Conservation (phyloP, 2,113 vertebrate genomes). For the Oryzias javanicus region DNA sequence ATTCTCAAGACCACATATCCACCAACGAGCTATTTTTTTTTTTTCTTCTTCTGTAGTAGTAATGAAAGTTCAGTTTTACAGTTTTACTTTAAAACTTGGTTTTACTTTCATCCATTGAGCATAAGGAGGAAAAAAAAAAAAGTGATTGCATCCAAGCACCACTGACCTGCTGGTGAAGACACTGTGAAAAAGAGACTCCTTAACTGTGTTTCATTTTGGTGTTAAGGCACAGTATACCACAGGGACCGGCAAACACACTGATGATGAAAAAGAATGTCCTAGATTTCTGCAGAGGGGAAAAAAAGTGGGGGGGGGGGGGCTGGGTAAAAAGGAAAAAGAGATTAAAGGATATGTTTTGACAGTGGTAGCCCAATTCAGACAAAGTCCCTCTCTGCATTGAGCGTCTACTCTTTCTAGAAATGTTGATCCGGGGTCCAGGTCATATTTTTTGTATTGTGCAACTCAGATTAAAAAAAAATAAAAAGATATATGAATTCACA, state of each 20-base stretch:
- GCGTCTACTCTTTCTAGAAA: constrained; percentile 17
- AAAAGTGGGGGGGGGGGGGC: constrained; percentile 34
- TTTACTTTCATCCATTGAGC: not conserved
- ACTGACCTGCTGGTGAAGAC: constrained; percentile 23
- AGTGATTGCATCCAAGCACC: constrained; percentile 11
- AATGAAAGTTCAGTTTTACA: not conserved
- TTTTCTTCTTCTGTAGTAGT: no score
- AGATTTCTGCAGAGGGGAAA: constrained; percentile 64
- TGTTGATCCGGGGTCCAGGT: constrained; percentile 1
- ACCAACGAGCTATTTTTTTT: no score
- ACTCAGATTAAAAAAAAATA: not conserved
- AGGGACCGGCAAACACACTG: constrained; percentile 53
- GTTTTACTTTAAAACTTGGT: not conserved
- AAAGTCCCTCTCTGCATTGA: constrained; percentile 37
- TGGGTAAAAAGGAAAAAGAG: constrained; percentile 38
- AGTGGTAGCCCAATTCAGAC: constrained; percentile 45
- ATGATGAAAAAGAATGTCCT: constrained; percentile 71
- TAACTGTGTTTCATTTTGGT: constrained; percentile 56
- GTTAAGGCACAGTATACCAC: constrained; percentile 45
- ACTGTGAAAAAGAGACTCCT: constrained; percentile 53
- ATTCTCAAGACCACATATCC: no score
- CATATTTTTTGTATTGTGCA: no score
- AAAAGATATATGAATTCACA: no score
- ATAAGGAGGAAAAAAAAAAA: constrained; percentile 37
- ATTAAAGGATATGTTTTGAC: constrained; percentile 70